Conservation (phyloP, 2,888 invertebrate species). For the Hedychridium roseum region DNA sequence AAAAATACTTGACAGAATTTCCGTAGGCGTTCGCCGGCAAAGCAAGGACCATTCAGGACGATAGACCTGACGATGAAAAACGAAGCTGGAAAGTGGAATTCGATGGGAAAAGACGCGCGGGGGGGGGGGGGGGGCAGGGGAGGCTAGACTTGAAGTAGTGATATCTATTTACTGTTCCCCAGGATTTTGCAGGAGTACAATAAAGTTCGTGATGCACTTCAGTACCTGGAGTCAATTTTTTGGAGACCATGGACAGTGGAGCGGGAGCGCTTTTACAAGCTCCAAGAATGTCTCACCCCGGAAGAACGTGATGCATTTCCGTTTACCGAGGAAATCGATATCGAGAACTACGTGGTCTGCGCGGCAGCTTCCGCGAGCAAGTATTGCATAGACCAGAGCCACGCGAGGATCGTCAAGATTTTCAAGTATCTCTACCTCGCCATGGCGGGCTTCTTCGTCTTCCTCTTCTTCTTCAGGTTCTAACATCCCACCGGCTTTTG, state of each 20-base stretch:
- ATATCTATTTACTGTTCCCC: conserved; percentile 20
- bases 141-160: neutral
- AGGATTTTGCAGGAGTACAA: conserved; percentile 45
- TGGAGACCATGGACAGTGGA: conserved; percentile 44
- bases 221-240: conserved; percentile 44
- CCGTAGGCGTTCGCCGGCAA: no score
- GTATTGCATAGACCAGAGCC: conserved; percentile 44
- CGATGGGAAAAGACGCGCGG: neutral
- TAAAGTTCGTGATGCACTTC: conserved; percentile 45
- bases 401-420: conserved; percentile 34
- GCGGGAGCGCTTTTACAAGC: conserved; percentile 42
- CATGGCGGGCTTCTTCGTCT: conserved; percentile 5
- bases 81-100: neutral
- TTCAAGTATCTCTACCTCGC: conserved; percentile 29
- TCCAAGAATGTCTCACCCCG: conserved; percentile 36
- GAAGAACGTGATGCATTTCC: conserved; percentile 49
- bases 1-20: no score
- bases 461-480: conserved; percentile 6
- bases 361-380: conserved; percentile 48
- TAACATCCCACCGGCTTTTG: no score
- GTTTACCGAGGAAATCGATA: conserved; percentile 44
- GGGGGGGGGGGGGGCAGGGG: conserved; percentile 12
- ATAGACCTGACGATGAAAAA: conserved; percentile 1
- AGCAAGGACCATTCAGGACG: no score
- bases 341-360: conserved; percentile 52